A percentile compares a stretch with the other conserved stretches of the same genome.
Evolutionary conservation across 2,113 vertebrate genomes (phyloP).

Genomic region (Podarcis raffonei): DNA sequence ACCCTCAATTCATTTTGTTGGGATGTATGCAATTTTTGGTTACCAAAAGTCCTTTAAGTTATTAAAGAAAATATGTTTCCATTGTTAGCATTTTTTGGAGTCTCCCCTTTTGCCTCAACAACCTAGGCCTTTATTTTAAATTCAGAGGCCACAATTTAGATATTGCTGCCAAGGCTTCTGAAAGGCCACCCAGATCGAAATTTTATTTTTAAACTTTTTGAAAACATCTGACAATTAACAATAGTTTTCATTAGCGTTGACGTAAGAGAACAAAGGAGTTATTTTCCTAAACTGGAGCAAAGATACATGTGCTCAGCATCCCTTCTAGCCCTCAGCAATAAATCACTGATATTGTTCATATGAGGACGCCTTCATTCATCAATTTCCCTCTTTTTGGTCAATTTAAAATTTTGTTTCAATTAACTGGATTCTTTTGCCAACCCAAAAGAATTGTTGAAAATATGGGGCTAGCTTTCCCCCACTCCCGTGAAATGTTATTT

Average conservation of each 20-base stretch:
- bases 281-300: neutral
- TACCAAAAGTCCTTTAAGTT: neutral
- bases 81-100: neutral
- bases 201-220: neutral
- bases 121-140: neutral
- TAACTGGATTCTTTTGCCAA: neutral
- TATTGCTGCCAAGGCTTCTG: neutral
- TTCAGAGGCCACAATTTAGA: neutral
- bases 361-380: neutral
- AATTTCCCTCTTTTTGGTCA: neutral
- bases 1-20: neutral
- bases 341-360: constrained; percentile 6
- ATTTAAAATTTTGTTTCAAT: constrained; percentile 10
- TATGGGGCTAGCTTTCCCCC: neutral
- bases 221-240: neutral
- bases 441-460: neutral
- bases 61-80: constrained; percentile 1
- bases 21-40: neutral
- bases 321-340: neutral
- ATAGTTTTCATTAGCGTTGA: neutral
- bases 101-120: neutral
- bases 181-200: constrained; percentile 9
- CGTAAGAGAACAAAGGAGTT: neutral
- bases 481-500: neutral
- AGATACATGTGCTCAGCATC: neutral